A percentile compares a stretch with the other conserved stretches of the same genome.
These are phyloP conservation scores for Drosophila suboccidentalis DNA, from an alignment of 2,888 invertebrate species.

Conservation along the genomic window DNA sequence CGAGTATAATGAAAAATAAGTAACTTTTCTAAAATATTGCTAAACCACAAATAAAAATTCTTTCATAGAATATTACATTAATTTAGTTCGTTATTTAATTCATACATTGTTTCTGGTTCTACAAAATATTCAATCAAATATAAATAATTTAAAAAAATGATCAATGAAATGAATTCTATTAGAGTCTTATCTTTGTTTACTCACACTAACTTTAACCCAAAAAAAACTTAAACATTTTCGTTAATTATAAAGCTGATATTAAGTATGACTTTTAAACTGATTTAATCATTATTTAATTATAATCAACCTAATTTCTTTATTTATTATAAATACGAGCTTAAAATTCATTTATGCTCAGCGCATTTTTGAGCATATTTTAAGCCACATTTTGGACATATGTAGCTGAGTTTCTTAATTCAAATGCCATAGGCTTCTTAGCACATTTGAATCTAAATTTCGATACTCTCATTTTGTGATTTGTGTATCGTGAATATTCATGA, in stretches of 20 bases:
- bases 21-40: too few relatives aligned
- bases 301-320: not conserved
- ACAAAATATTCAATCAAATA: too few relatives aligned
- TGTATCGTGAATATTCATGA: slow-evolving; percentile 9
- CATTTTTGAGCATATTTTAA: not conserved
- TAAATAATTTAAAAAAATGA: too few relatives aligned
- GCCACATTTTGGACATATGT: slow-evolving; percentile 8
- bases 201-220: too few relatives aligned
- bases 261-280: not conserved
- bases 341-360: not conserved
- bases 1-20: too few relatives aligned
- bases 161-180: too few relatives aligned
- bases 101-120: too few relatives aligned
- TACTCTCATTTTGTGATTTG: not conserved
- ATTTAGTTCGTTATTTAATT: too few relatives aligned
- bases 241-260: not conserved
- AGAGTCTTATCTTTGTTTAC: too few relatives aligned
- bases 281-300: not conserved
- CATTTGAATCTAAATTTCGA: slow-evolving; percentile 8
- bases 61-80: too few relatives aligned
- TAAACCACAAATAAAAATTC: too few relatives aligned
- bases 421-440: slow-evolving; percentile 3
- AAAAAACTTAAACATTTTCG: too few relatives aligned
- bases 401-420: slow-evolving; percentile 1
- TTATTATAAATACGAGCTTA: not conserved